Conservation (phyloP, 1,140 invertebrate species). For the Eulimnadia texana region DNA sequence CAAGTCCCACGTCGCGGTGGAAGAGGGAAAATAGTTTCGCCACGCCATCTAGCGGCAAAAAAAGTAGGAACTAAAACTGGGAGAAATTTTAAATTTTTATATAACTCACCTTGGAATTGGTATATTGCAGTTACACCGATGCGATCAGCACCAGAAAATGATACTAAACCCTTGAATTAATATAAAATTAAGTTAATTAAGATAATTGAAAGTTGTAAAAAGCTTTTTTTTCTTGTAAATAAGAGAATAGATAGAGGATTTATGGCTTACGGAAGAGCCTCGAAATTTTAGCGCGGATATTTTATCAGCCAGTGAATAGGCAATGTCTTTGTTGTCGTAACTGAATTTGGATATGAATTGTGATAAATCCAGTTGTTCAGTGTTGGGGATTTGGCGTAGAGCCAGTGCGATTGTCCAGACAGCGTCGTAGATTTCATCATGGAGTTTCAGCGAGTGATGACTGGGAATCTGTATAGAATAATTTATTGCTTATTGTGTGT, state of each 20-base stretch:
- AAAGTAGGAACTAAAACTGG: constrained; percentile 7
- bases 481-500: not conserved
- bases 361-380: constrained; percentile 32
- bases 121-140: constrained; percentile 67
- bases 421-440: constrained; percentile 58
- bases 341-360: constrained; percentile 54
- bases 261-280: constrained; percentile 59
- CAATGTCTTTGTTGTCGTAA: constrained; percentile 51
- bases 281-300: constrained; percentile 56
- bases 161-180: constrained; percentile 56
- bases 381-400: constrained; percentile 33
- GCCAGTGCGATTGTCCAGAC: constrained; percentile 73
- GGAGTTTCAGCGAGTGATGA: not conserved
- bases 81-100: not conserved
- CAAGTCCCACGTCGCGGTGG: constrained; percentile 46
- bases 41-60: constrained; percentile 39
- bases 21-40: constrained; percentile 56
- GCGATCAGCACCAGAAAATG: constrained; percentile 68
- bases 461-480: not conserved
- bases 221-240: no score
- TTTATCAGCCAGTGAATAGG: constrained; percentile 46
- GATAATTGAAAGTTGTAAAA: not conserved
- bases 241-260: not conserved
- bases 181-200: constrained; percentile 11
- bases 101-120: constrained; percentile 60